Conservation (phyloP, 2,888 invertebrate species). For the Parnassius mnemosyne region DNA sequence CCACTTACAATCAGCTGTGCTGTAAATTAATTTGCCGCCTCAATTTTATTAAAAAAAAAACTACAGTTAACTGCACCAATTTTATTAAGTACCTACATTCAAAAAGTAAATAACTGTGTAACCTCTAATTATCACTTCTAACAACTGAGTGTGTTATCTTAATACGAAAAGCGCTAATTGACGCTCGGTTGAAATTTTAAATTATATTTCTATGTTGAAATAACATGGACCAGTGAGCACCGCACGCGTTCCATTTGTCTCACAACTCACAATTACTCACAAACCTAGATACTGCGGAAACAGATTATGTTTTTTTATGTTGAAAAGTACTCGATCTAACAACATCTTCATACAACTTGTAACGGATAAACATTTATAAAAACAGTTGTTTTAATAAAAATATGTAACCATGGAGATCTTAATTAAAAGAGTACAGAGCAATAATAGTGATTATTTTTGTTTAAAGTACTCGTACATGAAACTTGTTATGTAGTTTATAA, state of each 20-base stretch:
- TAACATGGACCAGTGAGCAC: constrained; percentile 18
- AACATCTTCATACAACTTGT: constrained; percentile 1
- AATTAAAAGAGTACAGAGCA: too few species aligned
- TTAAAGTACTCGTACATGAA: too few species aligned
- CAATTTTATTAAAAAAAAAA: too few species aligned
- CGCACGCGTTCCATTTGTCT: constrained; percentile 3
- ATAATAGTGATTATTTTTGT: too few species aligned
- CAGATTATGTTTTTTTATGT: neutral
- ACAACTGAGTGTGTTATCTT: constrained; percentile 12
- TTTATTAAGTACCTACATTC: neutral
- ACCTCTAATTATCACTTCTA: constrained; percentile 14
- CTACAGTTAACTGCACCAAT: neutral
- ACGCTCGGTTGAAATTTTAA: constrained; percentile 9
- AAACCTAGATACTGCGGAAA: neutral
- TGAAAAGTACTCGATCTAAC: neutral
- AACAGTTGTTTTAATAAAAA: neutral
- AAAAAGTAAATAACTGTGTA: constrained; percentile 7
- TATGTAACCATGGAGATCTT: too few species aligned
- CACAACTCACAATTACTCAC: constrained; percentile 4
- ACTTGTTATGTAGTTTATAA: too few species aligned
- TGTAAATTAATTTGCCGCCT: too few species aligned
- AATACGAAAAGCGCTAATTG: constrained; percentile 14
- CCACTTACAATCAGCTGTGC: too few species aligned
- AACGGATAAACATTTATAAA: neutral
- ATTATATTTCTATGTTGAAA: constrained; percentile 6